Evolutionary conservation across 1,140 invertebrate species (phyloP), one percentile per base, ranked within the genome.

Genomic region (Stegodyphus mimosarum): DNA sequence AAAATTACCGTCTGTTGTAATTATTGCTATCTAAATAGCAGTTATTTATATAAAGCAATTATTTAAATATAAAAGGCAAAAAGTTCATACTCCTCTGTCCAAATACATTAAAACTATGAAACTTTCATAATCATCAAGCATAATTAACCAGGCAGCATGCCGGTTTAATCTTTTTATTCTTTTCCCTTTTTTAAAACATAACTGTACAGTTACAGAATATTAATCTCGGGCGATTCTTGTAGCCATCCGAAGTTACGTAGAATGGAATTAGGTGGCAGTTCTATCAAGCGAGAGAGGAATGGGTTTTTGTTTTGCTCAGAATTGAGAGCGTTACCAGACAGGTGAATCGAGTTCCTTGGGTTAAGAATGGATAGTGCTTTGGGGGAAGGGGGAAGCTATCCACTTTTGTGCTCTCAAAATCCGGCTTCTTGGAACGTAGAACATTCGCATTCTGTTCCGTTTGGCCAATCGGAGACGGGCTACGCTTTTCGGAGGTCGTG

Each of bases 371-470:
- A 64, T 33, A 69, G 55, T 55, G 67, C 50, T 78, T 64, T 11
- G 76, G 5, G 76, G 17, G 63, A 11, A 2, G 66, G 15, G 9
- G 11, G 55, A 10, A 2, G 48, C 15, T 7, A 78, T 69, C 63
- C 76, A 78, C 76, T 78, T 78, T 69, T 78, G 75, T 78, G 51
- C 49, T 67, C 66, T 52, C 51, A 6, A 78, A 78, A 78, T 78
- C 76, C 76, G 76, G 76, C 76, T 78, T 78, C 76, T 69, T 9
- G n/a, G 64, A 78, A 78, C 66, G 18, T 76, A 11, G 74, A 51
- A n/a, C 51, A 33, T 53, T 69, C 66, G 64, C 76, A 69, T 78
- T 69, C 64, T 50, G n/a, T 48, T 51, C 50, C 64, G 48, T 51
- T n/a, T 15, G 66, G 63, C 66, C 69, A 71, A 71, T 71, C 33